A percentile compares a stretch with the other conserved stretches of the same genome.
phyloP scores from a whole-genome alignment of 1,140 invertebrate genomes.

The Drosophila parabipectinata region DNA sequence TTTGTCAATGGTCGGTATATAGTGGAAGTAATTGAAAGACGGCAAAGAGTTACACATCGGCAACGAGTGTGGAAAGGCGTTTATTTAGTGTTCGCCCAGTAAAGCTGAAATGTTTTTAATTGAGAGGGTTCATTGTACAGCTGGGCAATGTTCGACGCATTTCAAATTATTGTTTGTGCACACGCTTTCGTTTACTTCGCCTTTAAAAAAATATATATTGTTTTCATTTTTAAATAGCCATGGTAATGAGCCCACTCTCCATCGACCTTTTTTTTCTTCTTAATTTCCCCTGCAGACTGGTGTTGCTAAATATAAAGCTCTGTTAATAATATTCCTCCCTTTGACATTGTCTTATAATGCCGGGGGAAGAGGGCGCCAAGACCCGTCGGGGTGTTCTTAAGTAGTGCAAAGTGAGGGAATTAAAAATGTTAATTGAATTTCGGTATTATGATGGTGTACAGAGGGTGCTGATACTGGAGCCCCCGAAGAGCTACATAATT shows the following conservation, averaged over 20 bases:
- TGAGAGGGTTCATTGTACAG: conserved; percentile 42
- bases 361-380: background rate
- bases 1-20: conserved; percentile 16
- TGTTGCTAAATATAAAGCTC: conserved; percentile 23
- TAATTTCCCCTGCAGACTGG: background rate
- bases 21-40: conserved; percentile 39
- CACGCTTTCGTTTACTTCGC: background rate
- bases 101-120: conserved; percentile 28
- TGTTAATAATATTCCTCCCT: conserved; percentile 18
- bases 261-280: background rate
- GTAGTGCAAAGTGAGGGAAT: conserved; percentile 40
- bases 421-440: conserved; percentile 50
- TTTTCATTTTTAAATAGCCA: background rate
- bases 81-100: conserved; percentile 15
- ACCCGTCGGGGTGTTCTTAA: conserved; percentile 16
- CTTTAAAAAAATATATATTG: background rate
- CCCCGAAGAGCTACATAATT: conserved; percentile 20
- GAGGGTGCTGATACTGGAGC: conserved; percentile 12
- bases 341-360: background rate
- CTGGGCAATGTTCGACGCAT: conserved; percentile 11
- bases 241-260: background rate
- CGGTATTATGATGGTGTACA: background rate
- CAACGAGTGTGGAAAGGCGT: conserved; percentile 12
- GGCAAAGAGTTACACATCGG: conserved; percentile 27
- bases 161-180: conserved; percentile 12